phyloP scores from a whole-genome alignment of 1,140 invertebrate species.

The Radopholus similis region DNA sequence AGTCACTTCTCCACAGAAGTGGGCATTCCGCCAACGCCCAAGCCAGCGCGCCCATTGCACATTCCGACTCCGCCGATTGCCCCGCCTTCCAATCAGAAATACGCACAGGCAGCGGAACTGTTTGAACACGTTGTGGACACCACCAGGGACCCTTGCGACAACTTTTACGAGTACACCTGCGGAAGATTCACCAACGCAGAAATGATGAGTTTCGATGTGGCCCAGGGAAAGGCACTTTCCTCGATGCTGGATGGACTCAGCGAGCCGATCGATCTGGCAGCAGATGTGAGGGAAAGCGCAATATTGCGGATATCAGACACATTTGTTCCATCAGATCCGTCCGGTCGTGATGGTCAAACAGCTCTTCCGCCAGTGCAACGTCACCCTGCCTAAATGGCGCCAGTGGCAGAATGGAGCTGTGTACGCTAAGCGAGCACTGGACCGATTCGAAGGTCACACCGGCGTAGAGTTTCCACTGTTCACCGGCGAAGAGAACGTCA shows the following conservation, averaged over 20 bases:
- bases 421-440: neutral
- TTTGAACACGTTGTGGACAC: slow-evolving; percentile 24
- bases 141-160: slow-evolving; percentile 17
- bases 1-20: neutral
- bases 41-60: neutral
- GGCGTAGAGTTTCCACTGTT: slow-evolving; percentile 5
- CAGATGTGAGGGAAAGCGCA: neutral
- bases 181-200: slow-evolving; percentile 14
- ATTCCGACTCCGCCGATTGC: slow-evolving; percentile 2
- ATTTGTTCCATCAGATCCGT: slow-evolving; percentile 9
- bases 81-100: neutral
- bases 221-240: neutral
- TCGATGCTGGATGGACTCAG: slow-evolving; percentile 6
- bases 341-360: slow-evolving; percentile 20
- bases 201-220: slow-evolving; percentile 11
- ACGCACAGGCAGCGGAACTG: neutral
- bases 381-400: neutral
- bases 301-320: neutral
- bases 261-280: slow-evolving; percentile 1
- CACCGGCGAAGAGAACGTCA: neutral
- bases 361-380: slow-evolving; percentile 17
- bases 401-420: neutral
- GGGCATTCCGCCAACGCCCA: slow-evolving; percentile 5
- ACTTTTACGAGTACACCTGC: slow-evolving; percentile 34
- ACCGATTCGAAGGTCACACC: neutral